Percentiles rank a stretch among this genome's conserved stretches.
Evolutionary conservation across 2,888 invertebrate genomes (phyloP).

Genomic region (Emmelina monodactyla): DNA sequence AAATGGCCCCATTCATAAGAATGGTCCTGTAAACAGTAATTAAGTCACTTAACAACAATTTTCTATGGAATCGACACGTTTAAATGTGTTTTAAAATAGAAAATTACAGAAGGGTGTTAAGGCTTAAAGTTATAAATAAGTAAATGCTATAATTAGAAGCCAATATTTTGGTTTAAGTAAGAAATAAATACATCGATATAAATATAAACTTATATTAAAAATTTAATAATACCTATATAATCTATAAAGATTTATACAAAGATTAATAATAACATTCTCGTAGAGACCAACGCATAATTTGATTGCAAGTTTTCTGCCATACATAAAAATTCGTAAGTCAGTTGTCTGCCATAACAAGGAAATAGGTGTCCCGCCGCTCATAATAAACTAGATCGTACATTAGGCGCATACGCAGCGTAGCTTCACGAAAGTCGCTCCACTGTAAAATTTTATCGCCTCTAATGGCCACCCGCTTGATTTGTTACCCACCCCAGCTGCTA

Average conservation of each 20-base stretch:
- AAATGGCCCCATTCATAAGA: slow-evolving; percentile 30
- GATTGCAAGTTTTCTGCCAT: background rate
- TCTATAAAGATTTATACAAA: too few species aligned
- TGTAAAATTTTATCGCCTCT: slow-evolving; percentile 57
- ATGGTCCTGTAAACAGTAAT: slow-evolving; percentile 43
- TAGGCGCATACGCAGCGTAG: slow-evolving; percentile 21
- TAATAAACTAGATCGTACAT: slow-evolving; percentile 17
- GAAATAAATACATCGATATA: too few species aligned
- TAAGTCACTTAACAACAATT: slow-evolving; percentile 39
- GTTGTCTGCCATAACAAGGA: too few species aligned
- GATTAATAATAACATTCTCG: too few species aligned
- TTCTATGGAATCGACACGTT: slow-evolving; percentile 33
- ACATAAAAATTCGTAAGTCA: slow-evolving; percentile 1
- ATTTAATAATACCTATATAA: too few species aligned
- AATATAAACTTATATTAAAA: too few species aligned
- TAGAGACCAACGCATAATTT: too few species aligned
- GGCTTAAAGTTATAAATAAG: too few species aligned
- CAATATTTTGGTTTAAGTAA: too few species aligned
- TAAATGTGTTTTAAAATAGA: slow-evolving; percentile 44
- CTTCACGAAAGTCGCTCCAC: slow-evolving; percentile 36
- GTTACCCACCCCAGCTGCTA: slow-evolving; percentile 22
- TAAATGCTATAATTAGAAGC: too few species aligned
- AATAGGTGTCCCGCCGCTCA: slow-evolving; percentile 19
- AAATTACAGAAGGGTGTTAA: slow-evolving; percentile 27
- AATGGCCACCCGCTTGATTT: slow-evolving; percentile 48